phyloP scores from a whole-genome alignment of 2,888 invertebrate species.

The Strigamia maritima region DNA sequence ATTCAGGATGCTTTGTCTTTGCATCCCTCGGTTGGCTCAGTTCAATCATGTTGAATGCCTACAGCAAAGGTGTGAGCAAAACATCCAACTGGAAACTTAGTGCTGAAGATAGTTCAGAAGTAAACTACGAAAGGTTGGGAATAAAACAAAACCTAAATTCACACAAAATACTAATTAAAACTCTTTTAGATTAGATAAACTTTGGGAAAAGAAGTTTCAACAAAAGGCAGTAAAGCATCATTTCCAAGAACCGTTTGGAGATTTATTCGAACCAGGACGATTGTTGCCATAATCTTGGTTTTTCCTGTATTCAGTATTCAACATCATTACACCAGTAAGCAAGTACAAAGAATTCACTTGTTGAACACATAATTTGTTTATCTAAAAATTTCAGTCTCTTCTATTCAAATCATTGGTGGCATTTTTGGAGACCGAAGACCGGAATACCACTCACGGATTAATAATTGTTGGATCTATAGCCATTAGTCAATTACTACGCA shows the following conservation, averaged over 20 bases:
- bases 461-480: constrained; percentile 46
- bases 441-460: constrained; percentile 47
- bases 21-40: constrained; percentile 53
- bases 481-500: not conserved
- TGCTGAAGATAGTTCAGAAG: constrained; percentile 3
- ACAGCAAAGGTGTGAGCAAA: constrained; percentile 42
- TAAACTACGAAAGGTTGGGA: not conserved
- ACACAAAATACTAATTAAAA: not conserved
- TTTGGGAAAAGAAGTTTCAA: constrained; percentile 48
- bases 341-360: not conserved
- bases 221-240: constrained; percentile 49
- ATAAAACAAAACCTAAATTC: not conserved
- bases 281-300: constrained; percentile 49
- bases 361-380: not conserved
- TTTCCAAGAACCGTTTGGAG: constrained; percentile 50
- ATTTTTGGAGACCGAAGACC: constrained; percentile 45
- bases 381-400: constrained; percentile 44
- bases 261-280: constrained; percentile 50
- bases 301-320: constrained; percentile 48
- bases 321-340: constrained; percentile 53
- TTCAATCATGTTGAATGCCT: constrained; percentile 52
- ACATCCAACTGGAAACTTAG: not conserved
- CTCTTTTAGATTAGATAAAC: not conserved
- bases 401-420: constrained; percentile 45
- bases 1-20: constrained; percentile 51